These are phyloP conservation scores for Turritopsis rubra DNA, from an alignment of 30 jellyfish, hydroid and myxozoan species.

Conservation along the genomic window DNA sequence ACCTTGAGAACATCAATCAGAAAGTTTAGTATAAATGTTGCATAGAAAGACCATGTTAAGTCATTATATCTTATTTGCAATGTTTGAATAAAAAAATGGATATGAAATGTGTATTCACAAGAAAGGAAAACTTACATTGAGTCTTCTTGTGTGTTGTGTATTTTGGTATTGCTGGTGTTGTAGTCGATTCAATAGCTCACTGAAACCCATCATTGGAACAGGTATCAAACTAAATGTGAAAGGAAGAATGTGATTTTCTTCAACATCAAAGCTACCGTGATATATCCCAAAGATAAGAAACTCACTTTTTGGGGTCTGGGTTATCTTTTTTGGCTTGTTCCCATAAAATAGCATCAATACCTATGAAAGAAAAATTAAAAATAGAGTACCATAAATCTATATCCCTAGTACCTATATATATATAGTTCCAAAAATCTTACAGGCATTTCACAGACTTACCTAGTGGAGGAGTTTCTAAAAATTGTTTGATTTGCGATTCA, in stretches of 20 bases:
- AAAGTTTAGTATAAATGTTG: too few relatives aligned
- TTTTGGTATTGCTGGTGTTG: slow-evolving; percentile 77
- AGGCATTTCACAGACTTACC: slow-evolving; percentile 29
- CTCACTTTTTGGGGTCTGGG: slow-evolving; percentile 75
- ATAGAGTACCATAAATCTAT: background rate
- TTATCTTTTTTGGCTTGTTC: slow-evolving; percentile 93
- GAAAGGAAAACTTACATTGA: slow-evolving; percentile 56
- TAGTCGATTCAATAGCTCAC: slow-evolving; percentile 64
- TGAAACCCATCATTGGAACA: slow-evolving; percentile 81
- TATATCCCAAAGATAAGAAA: background rate
- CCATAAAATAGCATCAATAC: slow-evolving; percentile 85
- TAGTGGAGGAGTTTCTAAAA: slow-evolving; percentile 72
- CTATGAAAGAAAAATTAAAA: slow-evolving; percentile 23
- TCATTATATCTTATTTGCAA: too few relatives aligned
- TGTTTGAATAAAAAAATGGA: too few relatives aligned
- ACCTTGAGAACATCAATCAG: too few relatives aligned
- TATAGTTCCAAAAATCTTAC: background rate
- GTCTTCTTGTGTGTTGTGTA: slow-evolving; percentile 63
- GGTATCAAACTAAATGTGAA: slow-evolving; percentile 62
- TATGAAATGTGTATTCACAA: too few relatives aligned
- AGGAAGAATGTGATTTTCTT: too few relatives aligned
- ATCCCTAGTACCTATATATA: background rate
- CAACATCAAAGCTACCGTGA: too few relatives aligned
- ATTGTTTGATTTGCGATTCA: slow-evolving; percentile 59
- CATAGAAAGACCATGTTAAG: too few relatives aligned